phyloP scores from a whole-genome alignment of 2,113 vertebrate species.

The Alethe diademata region DNA sequence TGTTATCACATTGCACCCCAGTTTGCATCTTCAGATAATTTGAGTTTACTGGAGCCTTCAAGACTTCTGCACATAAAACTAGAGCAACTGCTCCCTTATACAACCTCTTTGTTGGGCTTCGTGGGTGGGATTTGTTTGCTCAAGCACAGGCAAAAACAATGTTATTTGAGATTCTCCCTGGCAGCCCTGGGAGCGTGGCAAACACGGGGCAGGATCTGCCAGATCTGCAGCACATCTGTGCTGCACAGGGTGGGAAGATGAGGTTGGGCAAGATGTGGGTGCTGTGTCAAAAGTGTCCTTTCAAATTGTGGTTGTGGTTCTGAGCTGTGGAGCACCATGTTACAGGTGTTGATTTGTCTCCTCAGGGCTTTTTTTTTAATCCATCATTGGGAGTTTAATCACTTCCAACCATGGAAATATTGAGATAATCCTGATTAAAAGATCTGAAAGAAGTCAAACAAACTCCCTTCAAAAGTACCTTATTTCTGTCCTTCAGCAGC shows the following conservation, averaged over 20 bases:
- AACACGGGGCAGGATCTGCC: background rate
- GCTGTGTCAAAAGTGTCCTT: background rate
- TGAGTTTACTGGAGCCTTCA: background rate
- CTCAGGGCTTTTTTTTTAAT: background rate
- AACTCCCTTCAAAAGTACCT: accelerated
- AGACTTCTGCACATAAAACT: background rate
- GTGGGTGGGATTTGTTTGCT: slow-evolving; percentile 24
- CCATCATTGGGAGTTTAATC: background rate
- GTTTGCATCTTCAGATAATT: background rate
- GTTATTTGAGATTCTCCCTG: background rate
- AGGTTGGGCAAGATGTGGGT: background rate
- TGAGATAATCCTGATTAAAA: background rate
- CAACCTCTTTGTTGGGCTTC: background rate
- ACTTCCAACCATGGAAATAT: background rate
- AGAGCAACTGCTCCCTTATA: background rate
- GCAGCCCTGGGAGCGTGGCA: accelerated
- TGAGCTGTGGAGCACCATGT: background rate
- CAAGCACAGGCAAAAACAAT: background rate
- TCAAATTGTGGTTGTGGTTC: background rate
- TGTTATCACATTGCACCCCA: background rate
- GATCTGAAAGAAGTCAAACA: background rate
- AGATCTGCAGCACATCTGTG: background rate
- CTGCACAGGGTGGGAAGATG: background rate
- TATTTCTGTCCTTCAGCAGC: background rate
- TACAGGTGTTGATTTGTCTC: background rate